Evolutionary conservation across 2,113 vertebrate species (phyloP), one percentile per base, ranked within the genome.

Genomic region (Pelvicachromis taeniatus): DNA sequence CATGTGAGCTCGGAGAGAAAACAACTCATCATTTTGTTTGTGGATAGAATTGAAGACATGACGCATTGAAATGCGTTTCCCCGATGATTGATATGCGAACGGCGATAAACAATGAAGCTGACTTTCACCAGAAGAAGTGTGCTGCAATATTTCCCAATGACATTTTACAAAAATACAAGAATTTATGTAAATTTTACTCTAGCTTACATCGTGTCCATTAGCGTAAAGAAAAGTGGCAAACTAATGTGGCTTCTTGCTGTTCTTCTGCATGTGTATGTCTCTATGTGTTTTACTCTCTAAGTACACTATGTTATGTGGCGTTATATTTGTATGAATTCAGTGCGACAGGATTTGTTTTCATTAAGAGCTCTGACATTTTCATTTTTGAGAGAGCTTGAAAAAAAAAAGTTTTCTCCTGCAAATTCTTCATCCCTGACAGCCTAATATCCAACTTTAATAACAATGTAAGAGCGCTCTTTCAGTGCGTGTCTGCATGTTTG

Each of bases 311-410:
- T 40, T 59, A 40, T 80, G 52, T 65, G 6, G 14, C 2, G 26
- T 50, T 81, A 4, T 58, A 40, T 86, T 85, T 83, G 35, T 70
- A 17, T 61, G 55, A 55, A 83, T 58, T 53, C 29, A 31, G 4
- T 29, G 23, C 61, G 53, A 80, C 5, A 4, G 31, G 45, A 56
- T 80, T 90, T 85, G 56, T 87, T 85, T 90, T 89, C 58, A 87
- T 84, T 88, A 88, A 65, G 17, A 77, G 89, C 81, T 80, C 80
- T 91, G 85, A 85, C 70, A 89, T 70, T 86, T 91, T 85, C 70
- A 84, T 83, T 85, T 88, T 89, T 81, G 17, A 53, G 45, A 61
- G 45, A 63, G 65, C 82, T 61, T 38, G 70, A 65, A 38, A 83
- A 85, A 70, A 84, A 80, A 70, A 12, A 38, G 21, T 77, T 63